Conservation (phyloP, 2,113 vertebrate species). For the Pycnonotus jocosus region DNA sequence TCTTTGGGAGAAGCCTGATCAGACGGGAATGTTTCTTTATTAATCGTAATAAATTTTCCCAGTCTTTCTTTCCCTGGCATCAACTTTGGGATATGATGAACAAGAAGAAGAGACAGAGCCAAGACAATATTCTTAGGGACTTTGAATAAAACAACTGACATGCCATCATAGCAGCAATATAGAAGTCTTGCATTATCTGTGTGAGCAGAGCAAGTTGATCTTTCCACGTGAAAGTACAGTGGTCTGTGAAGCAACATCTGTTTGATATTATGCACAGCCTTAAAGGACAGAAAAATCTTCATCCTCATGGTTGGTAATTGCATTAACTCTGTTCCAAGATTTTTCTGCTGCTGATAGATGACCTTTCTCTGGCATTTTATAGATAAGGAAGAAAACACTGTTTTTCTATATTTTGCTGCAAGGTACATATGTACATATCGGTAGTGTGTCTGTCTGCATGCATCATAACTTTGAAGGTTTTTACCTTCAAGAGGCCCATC, state of each 20-base stretch:
- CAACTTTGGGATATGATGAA: neutral
- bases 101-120: neutral
- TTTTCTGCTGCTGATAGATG: neutral
- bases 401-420: neutral
- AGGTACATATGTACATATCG: neutral
- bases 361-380: neutral
- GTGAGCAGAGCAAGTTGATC: accelerated
- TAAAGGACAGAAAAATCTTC: neutral
- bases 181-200: neutral
- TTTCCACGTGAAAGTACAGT: neutral
- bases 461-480: neutral
- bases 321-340: neutral
- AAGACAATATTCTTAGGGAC: neutral
- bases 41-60: neutral
- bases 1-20: neutral
- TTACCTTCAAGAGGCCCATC: neutral
- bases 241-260: neutral
- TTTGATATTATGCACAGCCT: neutral
- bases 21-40: neutral
- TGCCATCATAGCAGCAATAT: neutral
- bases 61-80: neutral
- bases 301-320: neutral
- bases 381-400: neutral
- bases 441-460: neutral
- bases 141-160: neutral